A percentile compares a stretch with the other conserved stretches of the same genome.
phyloP scores from a whole-genome alignment of 2,888 invertebrate species.

The Chymomyza procnemis region DNA sequence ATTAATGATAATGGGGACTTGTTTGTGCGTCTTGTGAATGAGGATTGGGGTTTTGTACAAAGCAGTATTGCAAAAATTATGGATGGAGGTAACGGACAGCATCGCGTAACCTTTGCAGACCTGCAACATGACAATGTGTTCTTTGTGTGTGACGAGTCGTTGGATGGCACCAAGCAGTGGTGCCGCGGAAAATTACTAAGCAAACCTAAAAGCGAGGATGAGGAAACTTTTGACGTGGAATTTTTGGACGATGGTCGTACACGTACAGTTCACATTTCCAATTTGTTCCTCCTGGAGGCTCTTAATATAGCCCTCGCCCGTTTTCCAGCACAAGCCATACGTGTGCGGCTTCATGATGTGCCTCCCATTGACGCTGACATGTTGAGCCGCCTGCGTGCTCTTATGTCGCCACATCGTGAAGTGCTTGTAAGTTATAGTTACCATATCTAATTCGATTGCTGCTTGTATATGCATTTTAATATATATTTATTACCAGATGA shows the following conservation, averaged over 20 bases:
- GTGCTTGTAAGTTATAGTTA: slow-evolving; percentile 76
- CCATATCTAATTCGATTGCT: slow-evolving; percentile 18
- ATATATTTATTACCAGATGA: slow-evolving; percentile 52
- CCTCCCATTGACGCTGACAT: slow-evolving; percentile 78
- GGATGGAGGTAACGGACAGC: slow-evolving; percentile 70
- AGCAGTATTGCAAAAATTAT: slow-evolving; percentile 53
- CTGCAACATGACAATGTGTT: slow-evolving; percentile 78
- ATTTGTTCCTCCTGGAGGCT: slow-evolving; percentile 79
- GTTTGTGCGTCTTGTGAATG: slow-evolving; percentile 72
- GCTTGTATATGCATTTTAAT: neutral
- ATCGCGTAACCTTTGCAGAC: slow-evolving; percentile 67
- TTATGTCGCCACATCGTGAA: slow-evolving; percentile 80
- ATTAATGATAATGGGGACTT: slow-evolving; percentile 76
- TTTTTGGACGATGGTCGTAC: slow-evolving; percentile 81
- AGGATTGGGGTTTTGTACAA: slow-evolving; percentile 75
- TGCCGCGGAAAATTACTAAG: slow-evolving; percentile 79
- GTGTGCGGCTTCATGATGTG: slow-evolving; percentile 81
- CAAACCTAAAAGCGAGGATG: slow-evolving; percentile 74
- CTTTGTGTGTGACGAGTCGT: slow-evolving; percentile 78
- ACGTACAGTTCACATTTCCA: slow-evolving; percentile 76
- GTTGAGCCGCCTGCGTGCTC: slow-evolving; percentile 81
- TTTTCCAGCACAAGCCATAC: slow-evolving; percentile 81
- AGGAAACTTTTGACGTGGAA: slow-evolving; percentile 79
- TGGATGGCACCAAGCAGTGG: slow-evolving; percentile 68
- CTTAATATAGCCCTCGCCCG: slow-evolving; percentile 81